Evolutionary conservation across 2,888 invertebrate species (phyloP), one percentile per base, ranked within the genome.

Genomic region (Synergus japonicus): DNA sequence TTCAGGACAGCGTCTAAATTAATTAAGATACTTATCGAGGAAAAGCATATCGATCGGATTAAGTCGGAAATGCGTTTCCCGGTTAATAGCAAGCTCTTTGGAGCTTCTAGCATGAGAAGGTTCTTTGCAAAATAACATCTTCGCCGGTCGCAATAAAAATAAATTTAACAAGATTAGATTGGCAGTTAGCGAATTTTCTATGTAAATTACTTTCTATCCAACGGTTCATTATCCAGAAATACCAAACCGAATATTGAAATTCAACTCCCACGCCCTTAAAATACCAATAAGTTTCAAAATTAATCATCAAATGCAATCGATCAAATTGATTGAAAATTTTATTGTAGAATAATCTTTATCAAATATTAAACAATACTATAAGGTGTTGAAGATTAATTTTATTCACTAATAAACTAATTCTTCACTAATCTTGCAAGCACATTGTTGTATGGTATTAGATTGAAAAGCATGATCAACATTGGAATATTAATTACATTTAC

Each of bases 21-120:
- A 44, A 69, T 69, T 69, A 69, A 69, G 46, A 22, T 43, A 22
- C 46, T 69, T 69, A 46, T 69, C 67, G 29, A 69, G 67, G 9
- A 22, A 46, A 12, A 43, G 7, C 46, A 69, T 15, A 69, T 69
- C 46, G 67, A 69, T 69, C 13, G 15, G 46, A 69, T 69, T 69
- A 46, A 69, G 67, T 13, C 46, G 66, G 66, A 66, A 66, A 66
- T 43, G 43, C 67, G 22, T 69, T 69, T 29, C 7, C 46, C 29
- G 22, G 46, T 67, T 67, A 67, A 44, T 22, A 67, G 67, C 29
- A 4, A 67, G 46, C 67, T 44, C 22, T 46, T 15, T 22, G 12
- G 18, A 66, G 66, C 22, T 46, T 69, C 22, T 22, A 29, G 41
- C n/a, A 22, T 22, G 13, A 54, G 13, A 69, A 29, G 22, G 13